Evolutionary conservation across 2,113 vertebrate species (phyloP), one percentile per base, ranked within the genome.

Genomic region (Poeciliopsis occidentalis): DNA sequence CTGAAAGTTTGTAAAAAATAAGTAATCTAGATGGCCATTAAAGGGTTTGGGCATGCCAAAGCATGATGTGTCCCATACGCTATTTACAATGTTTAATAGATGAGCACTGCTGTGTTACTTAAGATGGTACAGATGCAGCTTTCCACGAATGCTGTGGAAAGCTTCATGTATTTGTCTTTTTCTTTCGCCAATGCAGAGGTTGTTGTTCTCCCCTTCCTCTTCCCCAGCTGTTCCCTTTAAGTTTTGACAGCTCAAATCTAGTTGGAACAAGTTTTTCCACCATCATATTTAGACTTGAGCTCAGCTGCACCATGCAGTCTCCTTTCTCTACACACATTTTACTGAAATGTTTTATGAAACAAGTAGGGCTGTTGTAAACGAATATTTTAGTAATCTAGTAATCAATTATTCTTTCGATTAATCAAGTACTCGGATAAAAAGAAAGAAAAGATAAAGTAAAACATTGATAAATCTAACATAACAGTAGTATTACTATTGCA

Each of bases 271-370:
- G 27, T 37, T 19, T 10, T 22, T 7, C 37, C 22, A 32, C 67
- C 30, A 66, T 61, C 54, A 67, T 19, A 32, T 54, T 51, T 47
- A 13, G 32, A 37, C 22, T 60, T 24, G 8, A 34, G 37, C 31
- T 75, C 47, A 8, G 30, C 15, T 76, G 61, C 10, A 57, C 12
- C 62, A 31, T 15, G 17, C 15, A 3, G 22, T 26, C 54, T 70
- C 7, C 22, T 34, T 37, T 57, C 31, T 27, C 7, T 70, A 10
- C 13, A 61, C 5, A 10, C 13, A 60, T 69, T 79, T 84, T 67
- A 75, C 64, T 75, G 73, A 84, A 72, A 80, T 76, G 31, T 78
- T 78, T 73, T 26, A 60, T 32, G 64, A 44, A 64, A 51, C 26
- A 61, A 69, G 69, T 4, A 1, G 0, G 65, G 60, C 7, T 34